Evolutionary conservation across 2,113 vertebrate species (phyloP).

Genomic region (Forbesichthys papilliferus): DNA sequence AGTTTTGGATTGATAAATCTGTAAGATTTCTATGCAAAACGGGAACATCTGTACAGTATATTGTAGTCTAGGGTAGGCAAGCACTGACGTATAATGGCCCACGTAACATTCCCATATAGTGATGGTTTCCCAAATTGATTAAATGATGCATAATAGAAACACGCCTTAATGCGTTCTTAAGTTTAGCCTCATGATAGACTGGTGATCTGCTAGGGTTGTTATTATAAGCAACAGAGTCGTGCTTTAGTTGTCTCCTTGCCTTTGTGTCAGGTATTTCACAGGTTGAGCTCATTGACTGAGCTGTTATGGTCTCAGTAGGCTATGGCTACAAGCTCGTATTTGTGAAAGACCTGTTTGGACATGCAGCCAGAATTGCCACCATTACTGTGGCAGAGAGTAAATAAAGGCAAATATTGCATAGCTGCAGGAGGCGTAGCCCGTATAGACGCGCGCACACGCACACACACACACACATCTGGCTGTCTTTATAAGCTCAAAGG

Average conservation of each 20-base stretch:
- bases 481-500: conserved; percentile 71
- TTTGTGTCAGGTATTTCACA: background rate
- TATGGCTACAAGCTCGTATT: conserved; percentile 27
- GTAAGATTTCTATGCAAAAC: no score
- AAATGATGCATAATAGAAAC: no score
- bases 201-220: no score
- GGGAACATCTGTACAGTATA: no score
- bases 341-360: conserved; percentile 64
- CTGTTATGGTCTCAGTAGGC: background rate
- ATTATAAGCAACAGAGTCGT: no score
- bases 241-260: background rate
- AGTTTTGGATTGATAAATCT: background rate
- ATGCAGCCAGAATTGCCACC: conserved; percentile 44
- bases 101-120: no score
- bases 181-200: no score
- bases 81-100: no score
- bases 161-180: no score
- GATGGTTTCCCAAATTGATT: no score
- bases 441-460: conserved; percentile 36
- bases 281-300: background rate
- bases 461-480: conserved; percentile 68
- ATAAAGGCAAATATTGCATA: conserved; percentile 64
- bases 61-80: no score
- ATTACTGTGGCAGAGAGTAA: conserved; percentile 43
- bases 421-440: conserved; percentile 60